Conservation (phyloP, 2,113 vertebrate species). For the Turnix velox region DNA sequence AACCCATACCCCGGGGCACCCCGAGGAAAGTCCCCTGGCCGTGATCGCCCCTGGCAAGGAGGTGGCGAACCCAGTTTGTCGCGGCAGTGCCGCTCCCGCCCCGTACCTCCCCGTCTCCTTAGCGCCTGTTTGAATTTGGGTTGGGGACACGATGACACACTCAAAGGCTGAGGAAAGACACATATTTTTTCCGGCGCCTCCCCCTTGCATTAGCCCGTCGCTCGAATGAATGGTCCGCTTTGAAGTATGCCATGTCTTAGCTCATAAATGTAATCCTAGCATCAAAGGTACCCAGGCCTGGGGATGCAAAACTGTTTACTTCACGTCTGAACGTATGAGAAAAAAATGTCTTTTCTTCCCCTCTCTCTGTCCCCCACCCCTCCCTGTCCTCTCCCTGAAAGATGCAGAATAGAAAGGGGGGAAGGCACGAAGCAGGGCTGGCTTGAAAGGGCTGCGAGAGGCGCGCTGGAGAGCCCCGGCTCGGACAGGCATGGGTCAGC, state of each 20-base stretch:
- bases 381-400: conserved; percentile 43
- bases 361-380: no score
- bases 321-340: conserved; percentile 60
- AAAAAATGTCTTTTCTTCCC: conserved; percentile 71
- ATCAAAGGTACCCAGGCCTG: conserved; percentile 74
- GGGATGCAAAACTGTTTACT: conserved; percentile 77
- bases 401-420: conserved; percentile 55
- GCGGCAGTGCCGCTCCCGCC: not conserved
- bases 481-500: conserved; percentile 79
- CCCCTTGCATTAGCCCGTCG: conserved; percentile 34
- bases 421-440: conserved; percentile 43
- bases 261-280: conserved; percentile 81
- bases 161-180: not conserved
- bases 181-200: not conserved
- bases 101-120: not conserved
- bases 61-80: not conserved
- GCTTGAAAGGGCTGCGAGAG: conserved; percentile 74
- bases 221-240: conserved; percentile 74
- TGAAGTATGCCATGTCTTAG: conserved; percentile 81
- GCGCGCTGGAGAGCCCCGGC: conserved; percentile 47
- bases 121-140: not conserved
- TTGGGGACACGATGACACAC: not conserved
- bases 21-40: not conserved
- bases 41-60: not conserved
- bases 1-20: not conserved